These are phyloP conservation scores for Melanerpes aurifrons DNA, from an alignment of 2,113 vertebrate genomes.

Conservation along the genomic window DNA sequence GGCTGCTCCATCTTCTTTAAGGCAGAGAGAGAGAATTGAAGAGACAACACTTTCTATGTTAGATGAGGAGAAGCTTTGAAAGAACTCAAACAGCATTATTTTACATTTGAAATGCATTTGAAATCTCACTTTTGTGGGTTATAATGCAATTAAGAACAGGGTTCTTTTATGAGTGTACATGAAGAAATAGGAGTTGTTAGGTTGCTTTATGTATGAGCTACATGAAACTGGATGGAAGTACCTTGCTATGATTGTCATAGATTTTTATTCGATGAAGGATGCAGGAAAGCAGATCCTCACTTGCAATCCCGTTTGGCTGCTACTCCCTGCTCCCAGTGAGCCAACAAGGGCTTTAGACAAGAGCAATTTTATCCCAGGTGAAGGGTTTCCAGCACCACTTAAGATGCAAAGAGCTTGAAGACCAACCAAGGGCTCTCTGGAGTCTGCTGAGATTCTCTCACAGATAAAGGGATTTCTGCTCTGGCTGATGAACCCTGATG, in stretches of 20 bases:
- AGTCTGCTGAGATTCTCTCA: neutral
- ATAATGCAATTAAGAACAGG: neutral
- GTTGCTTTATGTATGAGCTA: neutral
- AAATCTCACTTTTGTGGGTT: neutral
- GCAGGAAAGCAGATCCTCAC: neutral
- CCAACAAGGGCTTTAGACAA: neutral
- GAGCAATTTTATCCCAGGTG: neutral
- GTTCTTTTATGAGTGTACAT: neutral
- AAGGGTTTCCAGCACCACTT: neutral
- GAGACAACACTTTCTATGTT: neutral
- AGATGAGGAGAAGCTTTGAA: neutral
- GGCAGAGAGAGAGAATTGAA: neutral
- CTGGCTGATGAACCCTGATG: neutral
- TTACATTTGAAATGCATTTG: conserved; percentile 13
- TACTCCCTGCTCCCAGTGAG: neutral
- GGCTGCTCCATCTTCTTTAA: conserved; percentile 1
- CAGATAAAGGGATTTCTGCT: neutral
- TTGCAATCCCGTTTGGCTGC: neutral
- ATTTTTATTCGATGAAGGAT: neutral
- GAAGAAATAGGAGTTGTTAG: neutral
- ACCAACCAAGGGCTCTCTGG: neutral
- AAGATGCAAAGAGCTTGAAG: neutral
- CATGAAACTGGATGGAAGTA: neutral
- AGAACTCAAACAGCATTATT: conserved; percentile 3
- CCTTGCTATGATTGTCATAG: neutral